phyloP scores from a whole-genome alignment of 1,140 invertebrate genomes.

The Babylonia areolata region DNA sequence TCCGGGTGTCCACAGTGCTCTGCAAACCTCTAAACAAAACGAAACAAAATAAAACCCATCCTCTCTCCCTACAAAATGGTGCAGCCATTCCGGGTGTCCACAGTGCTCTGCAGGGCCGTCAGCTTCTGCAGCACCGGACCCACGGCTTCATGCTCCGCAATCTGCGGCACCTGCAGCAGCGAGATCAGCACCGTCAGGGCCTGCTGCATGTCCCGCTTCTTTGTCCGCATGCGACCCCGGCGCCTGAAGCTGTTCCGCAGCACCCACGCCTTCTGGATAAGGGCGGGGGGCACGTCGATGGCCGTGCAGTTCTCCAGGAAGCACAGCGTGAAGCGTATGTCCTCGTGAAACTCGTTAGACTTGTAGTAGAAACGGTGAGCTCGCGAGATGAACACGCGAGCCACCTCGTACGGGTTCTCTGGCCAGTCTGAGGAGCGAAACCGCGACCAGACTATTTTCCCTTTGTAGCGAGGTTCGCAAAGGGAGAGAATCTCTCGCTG shows the following conservation, averaged over 20 bases:
- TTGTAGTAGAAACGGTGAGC: constrained; percentile 56
- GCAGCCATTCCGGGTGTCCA: background rate
- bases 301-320: constrained; percentile 50
- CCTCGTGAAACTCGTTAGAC: constrained; percentile 54
- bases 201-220: constrained; percentile 37
- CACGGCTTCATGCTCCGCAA: constrained; percentile 34
- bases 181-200: constrained; percentile 35
- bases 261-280: constrained; percentile 48
- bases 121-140: constrained; percentile 33
- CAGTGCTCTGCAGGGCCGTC: background rate
- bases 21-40: too few relatives aligned
- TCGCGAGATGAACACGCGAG: constrained; percentile 49
- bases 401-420: constrained; percentile 52
- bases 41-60: too few relatives aligned
- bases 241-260: constrained; percentile 43
- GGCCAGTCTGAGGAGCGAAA: constrained; percentile 50
- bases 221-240: constrained; percentile 39
- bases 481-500: constrained; percentile 40
- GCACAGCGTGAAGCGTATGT: constrained; percentile 49
- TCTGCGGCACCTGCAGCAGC: constrained; percentile 32
- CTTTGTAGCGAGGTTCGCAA: constrained; percentile 42
- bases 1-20: background rate
- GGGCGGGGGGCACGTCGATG: constrained; percentile 30
- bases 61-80: constrained; percentile 11
- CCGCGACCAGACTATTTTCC: constrained; percentile 43